A percentile compares a stretch with the other conserved stretches of the same genome.
Evolutionary conservation across 2,888 invertebrate genomes (phyloP).

Genomic region (Cataglyphis albicans): DNA sequence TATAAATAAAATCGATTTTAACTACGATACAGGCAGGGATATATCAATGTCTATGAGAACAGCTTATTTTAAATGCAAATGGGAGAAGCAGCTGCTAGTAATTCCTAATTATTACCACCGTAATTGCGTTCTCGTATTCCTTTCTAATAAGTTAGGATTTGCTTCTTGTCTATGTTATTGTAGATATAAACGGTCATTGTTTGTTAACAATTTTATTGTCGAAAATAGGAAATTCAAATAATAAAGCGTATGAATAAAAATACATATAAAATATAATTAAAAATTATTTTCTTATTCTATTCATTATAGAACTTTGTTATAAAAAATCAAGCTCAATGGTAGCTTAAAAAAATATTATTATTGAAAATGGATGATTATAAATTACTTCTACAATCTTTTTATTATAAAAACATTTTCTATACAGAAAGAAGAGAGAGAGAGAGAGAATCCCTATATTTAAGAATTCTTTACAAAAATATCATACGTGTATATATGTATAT

Average conservation of each 20-base stretch:
- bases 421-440: not conserved
- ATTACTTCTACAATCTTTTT: not conserved
- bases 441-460: not conserved
- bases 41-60: constrained; percentile 79
- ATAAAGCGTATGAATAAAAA: not conserved
- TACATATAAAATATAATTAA: not conserved
- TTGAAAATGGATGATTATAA: not conserved
- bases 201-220: not conserved
- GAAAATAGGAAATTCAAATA: not conserved
- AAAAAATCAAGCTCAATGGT: not conserved
- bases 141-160: not conserved
- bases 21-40: constrained; percentile 81
- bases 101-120: constrained; percentile 59
- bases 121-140: constrained; percentile 17
- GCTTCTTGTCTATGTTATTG: not conserved
- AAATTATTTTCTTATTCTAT: not conserved
- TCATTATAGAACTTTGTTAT: not conserved
- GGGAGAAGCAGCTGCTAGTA: constrained; percentile 54
- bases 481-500: not conserved
- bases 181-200: not conserved
- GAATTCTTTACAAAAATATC: not conserved
- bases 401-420: constrained; percentile 13
- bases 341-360: not conserved
- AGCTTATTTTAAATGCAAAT: constrained; percentile 82
- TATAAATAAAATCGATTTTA: constrained; percentile 78